Evolutionary conservation across 2,113 vertebrate genomes (phyloP).

Genomic region (Erythrolamprus reginae): DNA sequence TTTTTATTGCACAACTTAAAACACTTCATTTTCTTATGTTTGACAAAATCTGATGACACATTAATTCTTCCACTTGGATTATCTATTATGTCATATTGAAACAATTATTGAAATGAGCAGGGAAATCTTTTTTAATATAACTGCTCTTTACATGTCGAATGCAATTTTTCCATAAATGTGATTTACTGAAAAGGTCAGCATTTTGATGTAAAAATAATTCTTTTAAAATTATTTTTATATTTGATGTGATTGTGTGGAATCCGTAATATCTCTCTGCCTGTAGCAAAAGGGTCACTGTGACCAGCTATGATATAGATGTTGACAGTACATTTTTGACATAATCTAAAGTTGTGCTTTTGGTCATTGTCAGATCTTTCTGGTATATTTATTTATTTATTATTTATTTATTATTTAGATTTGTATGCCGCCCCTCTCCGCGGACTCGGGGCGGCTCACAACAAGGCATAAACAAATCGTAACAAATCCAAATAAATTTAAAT

Average conservation of each 20-base stretch:
- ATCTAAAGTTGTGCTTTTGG: constrained; percentile 11
- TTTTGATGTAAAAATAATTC: not conserved
- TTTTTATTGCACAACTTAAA: not conserved
- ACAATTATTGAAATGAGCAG: not conserved
- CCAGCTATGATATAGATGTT: not conserved
- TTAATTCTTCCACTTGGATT: not conserved
- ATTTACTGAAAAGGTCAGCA: not conserved
- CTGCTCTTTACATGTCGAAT: not conserved
- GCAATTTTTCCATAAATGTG: not conserved
- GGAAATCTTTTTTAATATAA: not conserved
- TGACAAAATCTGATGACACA: not conserved
- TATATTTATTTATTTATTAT: too few species aligned
- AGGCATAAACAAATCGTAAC: too few species aligned
- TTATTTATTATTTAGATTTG: too few species aligned
- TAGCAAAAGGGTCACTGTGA: constrained; percentile 30
- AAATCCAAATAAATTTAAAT: too few species aligned
- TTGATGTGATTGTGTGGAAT: constrained; percentile 10
- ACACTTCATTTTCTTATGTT: not conserved
- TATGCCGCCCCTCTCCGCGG: too few species aligned
- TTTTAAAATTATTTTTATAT: not conserved
- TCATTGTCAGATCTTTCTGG: constrained; percentile 16
- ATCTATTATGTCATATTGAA: not conserved
- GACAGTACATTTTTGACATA: constrained; percentile 10
- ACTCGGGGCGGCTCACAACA: too few species aligned
- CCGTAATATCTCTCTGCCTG: not conserved